Percentiles rank a stretch among this genome's conserved stretches.
Evolutionary conservation across 2,113 vertebrate genomes (phyloP).

Genomic region (Cephalopterus ornatus): DNA sequence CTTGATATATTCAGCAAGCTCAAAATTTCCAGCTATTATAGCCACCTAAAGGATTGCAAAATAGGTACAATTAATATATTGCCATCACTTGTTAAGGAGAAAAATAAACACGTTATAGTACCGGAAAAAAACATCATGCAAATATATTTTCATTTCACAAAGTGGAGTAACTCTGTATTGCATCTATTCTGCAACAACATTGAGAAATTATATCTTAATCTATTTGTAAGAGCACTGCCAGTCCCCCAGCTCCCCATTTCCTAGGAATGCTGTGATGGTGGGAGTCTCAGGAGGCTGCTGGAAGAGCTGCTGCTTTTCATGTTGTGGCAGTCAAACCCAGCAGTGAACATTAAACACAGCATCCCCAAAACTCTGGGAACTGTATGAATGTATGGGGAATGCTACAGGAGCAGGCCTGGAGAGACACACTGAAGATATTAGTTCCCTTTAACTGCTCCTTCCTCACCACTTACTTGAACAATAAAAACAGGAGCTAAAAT

Average conservation of each 20-base stretch:
- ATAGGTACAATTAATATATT: background rate
- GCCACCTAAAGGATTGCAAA: conserved; percentile 82
- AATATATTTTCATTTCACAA: background rate
- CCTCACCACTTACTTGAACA: background rate
- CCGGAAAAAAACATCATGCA: background rate
- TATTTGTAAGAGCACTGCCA: background rate
- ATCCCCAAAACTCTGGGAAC: background rate
- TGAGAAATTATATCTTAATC: background rate
- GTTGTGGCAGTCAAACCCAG: background rate
- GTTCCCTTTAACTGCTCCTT: background rate
- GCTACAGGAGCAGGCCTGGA: background rate
- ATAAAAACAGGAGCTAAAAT: background rate
- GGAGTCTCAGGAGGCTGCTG: background rate
- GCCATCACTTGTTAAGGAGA: background rate
- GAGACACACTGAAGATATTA: background rate
- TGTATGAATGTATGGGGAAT: fast-evolving
- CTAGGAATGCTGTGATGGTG: background rate
- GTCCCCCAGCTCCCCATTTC: background rate
- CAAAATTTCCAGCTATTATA: conserved; percentile 97
- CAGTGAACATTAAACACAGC: background rate
- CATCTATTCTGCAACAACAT: background rate
- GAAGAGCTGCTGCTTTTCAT: background rate
- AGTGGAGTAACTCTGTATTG: background rate
- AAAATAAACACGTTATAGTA: background rate
- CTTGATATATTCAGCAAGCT: conserved; percentile 94